Conservation (phyloP, 1,140 invertebrate genomes). For the Drosophila parvula region DNA sequence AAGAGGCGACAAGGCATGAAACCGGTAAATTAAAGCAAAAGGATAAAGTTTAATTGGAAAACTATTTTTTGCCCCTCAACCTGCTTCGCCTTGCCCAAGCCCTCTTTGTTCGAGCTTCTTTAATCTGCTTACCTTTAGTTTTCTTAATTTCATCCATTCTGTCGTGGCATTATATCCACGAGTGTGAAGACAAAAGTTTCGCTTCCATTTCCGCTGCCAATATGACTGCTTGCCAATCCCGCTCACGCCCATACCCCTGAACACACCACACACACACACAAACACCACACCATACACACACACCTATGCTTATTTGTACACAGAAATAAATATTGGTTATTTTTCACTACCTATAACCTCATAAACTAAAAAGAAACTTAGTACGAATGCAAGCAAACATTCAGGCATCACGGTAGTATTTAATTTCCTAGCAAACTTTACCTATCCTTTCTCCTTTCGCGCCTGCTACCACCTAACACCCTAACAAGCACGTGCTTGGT, state of each 20-base stretch:
- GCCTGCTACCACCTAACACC: too few relatives aligned
- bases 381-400: too few relatives aligned
- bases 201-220: conserved; percentile 79
- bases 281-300: background rate
- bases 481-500: too few relatives aligned
- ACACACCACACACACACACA: conserved; percentile 22
- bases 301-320: conserved; percentile 25
- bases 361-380: too few relatives aligned
- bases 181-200: conserved; percentile 78
- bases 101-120: conserved; percentile 49
- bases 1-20: conserved; percentile 84
- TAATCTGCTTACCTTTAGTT: conserved; percentile 82
- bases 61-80: conserved; percentile 77
- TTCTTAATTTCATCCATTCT: conserved; percentile 81
- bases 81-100: background rate
- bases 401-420: too few relatives aligned
- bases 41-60: conserved; percentile 84
- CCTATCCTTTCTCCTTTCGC: too few relatives aligned
- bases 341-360: too few relatives aligned
- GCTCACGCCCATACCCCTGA: background rate
- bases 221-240: conserved; percentile 60
- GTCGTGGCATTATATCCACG: conserved; percentile 76
- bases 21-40: conserved; percentile 84
- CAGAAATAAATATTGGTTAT: background rate
- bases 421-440: too few relatives aligned